A percentile compares a stretch with the other conserved stretches of the same genome.
phyloP scores from a whole-genome alignment of 2,888 invertebrate species.

The Tenthredo livida region DNA sequence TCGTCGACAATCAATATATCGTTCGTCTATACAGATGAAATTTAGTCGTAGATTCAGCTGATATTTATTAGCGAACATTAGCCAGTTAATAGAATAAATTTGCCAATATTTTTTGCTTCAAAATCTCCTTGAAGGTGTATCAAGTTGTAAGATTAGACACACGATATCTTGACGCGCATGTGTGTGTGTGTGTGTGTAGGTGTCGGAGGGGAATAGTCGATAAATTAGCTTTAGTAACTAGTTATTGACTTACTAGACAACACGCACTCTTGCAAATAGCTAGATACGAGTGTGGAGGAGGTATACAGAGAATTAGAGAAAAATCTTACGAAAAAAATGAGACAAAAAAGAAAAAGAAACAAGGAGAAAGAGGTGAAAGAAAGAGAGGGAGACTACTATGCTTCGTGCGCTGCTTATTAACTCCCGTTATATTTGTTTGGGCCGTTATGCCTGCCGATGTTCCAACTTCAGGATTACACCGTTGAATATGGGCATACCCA shows the following conservation, averaged over 20 bases:
- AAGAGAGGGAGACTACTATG: conserved; percentile 28
- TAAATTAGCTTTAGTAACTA: not conserved
- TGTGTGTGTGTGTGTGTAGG: not conserved
- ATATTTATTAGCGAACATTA: conserved; percentile 11
- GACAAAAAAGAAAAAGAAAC: conserved; percentile 39
- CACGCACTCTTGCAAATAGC: not conserved
- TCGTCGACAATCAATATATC: not conserved
- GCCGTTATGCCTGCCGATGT: conserved; percentile 77
- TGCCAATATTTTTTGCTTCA: not conserved
- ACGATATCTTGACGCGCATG: not conserved
- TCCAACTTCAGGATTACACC: conserved; percentile 54
- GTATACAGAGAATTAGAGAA: conserved; percentile 3
- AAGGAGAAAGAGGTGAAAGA: conserved; percentile 58
- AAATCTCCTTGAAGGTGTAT: not conserved
- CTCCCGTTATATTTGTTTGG: conserved; percentile 77
- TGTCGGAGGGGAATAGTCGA: not conserved
- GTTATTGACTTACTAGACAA: conserved; percentile 12
- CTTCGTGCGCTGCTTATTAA: conserved; percentile 72
- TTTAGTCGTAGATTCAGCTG: not conserved
- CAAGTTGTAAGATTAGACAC: not conserved
- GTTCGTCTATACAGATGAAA: not conserved
- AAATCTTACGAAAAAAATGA: not conserved
- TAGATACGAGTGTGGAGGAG: not conserved
- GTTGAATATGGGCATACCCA: conserved; percentile 35
- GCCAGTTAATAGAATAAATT: not conserved